phyloP scores from a whole-genome alignment of 2,888 invertebrate species.

The Spicauda simplicius region DNA sequence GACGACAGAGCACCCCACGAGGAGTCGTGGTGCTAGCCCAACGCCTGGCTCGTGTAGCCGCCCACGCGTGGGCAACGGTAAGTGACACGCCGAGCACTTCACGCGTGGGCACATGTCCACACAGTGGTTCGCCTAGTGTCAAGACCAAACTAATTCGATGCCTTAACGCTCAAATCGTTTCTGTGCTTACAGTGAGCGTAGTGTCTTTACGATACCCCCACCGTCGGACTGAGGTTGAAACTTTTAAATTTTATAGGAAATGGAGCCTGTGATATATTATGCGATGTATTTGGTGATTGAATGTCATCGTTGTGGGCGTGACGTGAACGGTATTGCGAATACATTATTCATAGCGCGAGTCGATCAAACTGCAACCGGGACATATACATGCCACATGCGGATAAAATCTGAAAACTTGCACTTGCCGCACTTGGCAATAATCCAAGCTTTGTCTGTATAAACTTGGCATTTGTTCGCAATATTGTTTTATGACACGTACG shows the following conservation, averaged over 20 bases:
- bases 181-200: constrained; percentile 47
- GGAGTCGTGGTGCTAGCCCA: constrained; percentile 92
- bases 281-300: constrained; percentile 37
- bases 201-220: constrained; percentile 51
- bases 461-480: constrained; percentile 16
- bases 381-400: constrained; percentile 4
- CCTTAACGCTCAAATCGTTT: constrained; percentile 59
- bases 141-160: constrained; percentile 57
- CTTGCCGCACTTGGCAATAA: constrained; percentile 17
- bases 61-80: constrained; percentile 37
- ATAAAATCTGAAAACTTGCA: constrained; percentile 9
- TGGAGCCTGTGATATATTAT: constrained; percentile 58
- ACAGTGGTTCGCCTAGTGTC: not conserved
- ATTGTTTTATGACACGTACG: constrained; percentile 14
- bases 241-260: constrained; percentile 42
- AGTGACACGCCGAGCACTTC: not conserved
- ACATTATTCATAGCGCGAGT: constrained; percentile 4
- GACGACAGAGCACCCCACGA: constrained; percentile 91
- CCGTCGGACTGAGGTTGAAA: constrained; percentile 48
- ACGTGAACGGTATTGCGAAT: not conserved
- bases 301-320: constrained; percentile 19
- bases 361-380: constrained; percentile 1
- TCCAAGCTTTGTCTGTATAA: not conserved
- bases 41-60: constrained; percentile 80
- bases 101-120: constrained; percentile 22